Evolutionary conservation across 2,113 vertebrate species (phyloP), one percentile per base, ranked within the genome.

Genomic region (Amazona vittata): DNA sequence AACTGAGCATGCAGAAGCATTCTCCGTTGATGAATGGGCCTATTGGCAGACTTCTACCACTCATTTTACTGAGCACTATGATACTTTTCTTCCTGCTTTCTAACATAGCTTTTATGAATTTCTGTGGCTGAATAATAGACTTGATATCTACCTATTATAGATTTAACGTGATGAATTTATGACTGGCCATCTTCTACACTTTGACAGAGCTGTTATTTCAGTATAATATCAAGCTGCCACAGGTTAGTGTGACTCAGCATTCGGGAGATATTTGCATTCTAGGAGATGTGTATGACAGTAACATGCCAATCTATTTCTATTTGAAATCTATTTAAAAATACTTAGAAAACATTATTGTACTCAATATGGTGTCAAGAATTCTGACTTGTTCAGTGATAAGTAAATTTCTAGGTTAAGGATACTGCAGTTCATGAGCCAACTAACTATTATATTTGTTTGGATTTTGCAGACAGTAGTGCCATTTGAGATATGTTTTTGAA

Each of bases 201-300:
- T 71, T 57, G n/a, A 26, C 5, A 71, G 15, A 87, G 6, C 3
- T 85, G 41, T 41, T 67, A 68, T 43, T 80, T 91, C 76, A 75
- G 21, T 26, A 21, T 37, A 70, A 59, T 1, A 0, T 41, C 43
- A 85, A 82, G 29, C 13, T 3, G 0, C 1, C 12, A 7, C 9
- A 39, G 6, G 5, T 39, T 43, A 63, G 18, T 19, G 7, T n/a
- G 47, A 64, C 11, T 62, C 5, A 41, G 33, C n/a, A n/a, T 90
- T 73, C 69, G 63, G 22, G 17, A 90, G 3, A 11, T 15, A 29
- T 20, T 39, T 55, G 5, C 7, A 39, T 85, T 76, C 64, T 76
- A 35, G 63, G 43, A 77, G 17, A n/a, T 43, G 18, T 46, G 33
- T 10, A 6, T 17, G 62, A 43, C 4, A 52, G 12, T 43, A 59